Conservation (phyloP, 2,888 invertebrate species). For the Melanophora roralis region DNA sequence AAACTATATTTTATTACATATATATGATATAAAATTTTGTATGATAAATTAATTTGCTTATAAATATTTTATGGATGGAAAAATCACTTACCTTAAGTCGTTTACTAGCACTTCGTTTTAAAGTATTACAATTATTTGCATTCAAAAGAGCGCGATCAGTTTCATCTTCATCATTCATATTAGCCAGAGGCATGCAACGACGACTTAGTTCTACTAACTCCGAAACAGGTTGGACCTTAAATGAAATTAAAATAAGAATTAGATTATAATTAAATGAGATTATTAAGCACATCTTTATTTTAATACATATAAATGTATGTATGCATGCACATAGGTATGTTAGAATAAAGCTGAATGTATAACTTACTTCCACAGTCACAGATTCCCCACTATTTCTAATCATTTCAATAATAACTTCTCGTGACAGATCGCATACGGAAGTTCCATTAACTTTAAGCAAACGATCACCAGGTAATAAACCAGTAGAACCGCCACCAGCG, state of each 20-base stretch:
- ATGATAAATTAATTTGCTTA: too few relatives aligned
- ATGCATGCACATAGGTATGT: too few relatives aligned
- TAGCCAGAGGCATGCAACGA: constrained; percentile 79
- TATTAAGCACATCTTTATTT: too few relatives aligned
- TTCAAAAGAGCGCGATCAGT: constrained; percentile 71
- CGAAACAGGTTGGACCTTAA: constrained; percentile 93
- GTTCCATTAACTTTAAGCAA: constrained; percentile 93
- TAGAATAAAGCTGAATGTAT: background rate
- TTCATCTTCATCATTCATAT: constrained; percentile 68
- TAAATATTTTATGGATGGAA: background rate
- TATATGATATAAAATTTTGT: too few relatives aligned
- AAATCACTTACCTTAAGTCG: constrained; percentile 80
- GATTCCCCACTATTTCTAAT: constrained; percentile 90
- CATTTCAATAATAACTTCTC: constrained; percentile 95
- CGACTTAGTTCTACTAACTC: constrained; percentile 93
- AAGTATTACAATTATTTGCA: constrained; percentile 82
- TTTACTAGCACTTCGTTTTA: constrained; percentile 89
- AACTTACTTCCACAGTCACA: constrained; percentile 89
- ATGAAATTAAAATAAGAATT: background rate
- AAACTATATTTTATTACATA: too few relatives aligned
- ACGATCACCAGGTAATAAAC: constrained; percentile 95
- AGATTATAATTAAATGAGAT: background rate
- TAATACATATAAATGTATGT: too few relatives aligned
- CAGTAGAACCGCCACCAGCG: constrained; percentile 85
- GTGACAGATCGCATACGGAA: constrained; percentile 88